phyloP scores from a whole-genome alignment of 2,888 invertebrate species.

The Spialia ferax region DNA sequence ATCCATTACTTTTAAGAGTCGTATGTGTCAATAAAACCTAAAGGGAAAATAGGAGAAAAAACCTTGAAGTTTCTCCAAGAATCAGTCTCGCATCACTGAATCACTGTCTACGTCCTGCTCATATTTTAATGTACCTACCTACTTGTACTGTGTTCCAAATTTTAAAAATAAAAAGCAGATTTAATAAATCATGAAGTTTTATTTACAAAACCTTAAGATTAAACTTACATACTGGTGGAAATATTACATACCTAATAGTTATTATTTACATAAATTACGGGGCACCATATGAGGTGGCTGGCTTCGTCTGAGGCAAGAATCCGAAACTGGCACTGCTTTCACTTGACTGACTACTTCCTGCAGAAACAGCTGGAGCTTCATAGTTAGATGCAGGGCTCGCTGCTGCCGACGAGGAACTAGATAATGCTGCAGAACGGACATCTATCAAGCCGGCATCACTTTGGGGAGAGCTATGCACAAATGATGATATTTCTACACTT shows the following conservation, averaged over 20 bases:
- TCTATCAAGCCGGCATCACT: slow-evolving; percentile 38
- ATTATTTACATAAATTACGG: slow-evolving; percentile 52
- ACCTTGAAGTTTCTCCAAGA: neutral
- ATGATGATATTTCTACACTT: slow-evolving; percentile 77
- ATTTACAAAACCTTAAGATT: slow-evolving; percentile 46
- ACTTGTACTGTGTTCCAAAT: neutral
- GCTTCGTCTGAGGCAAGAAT: slow-evolving; percentile 71
- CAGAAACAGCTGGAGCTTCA: slow-evolving; percentile 56
- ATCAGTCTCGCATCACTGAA: neutral
- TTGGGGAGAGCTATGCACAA: slow-evolving; percentile 69
- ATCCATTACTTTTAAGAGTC: slow-evolving; percentile 67
- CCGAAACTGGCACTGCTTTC: slow-evolving; percentile 54
- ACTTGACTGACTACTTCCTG: slow-evolving; percentile 53
- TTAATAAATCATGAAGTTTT: slow-evolving; percentile 36
- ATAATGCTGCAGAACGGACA: slow-evolving; percentile 45
- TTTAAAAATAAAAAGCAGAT: neutral
- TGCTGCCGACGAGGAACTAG: slow-evolving; percentile 50
- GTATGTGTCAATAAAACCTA: slow-evolving; percentile 61
- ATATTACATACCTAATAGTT: slow-evolving; percentile 33
- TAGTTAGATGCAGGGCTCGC: slow-evolving; percentile 52
- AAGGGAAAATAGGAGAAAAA: slow-evolving; percentile 21
- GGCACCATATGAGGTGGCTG: slow-evolving; percentile 67
- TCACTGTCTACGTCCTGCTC: neutral
- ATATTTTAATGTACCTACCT: neutral
- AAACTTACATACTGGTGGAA: slow-evolving; percentile 11